Conservation (phyloP, 2,113 vertebrate genomes). For the Oreochromis niloticus region DNA sequence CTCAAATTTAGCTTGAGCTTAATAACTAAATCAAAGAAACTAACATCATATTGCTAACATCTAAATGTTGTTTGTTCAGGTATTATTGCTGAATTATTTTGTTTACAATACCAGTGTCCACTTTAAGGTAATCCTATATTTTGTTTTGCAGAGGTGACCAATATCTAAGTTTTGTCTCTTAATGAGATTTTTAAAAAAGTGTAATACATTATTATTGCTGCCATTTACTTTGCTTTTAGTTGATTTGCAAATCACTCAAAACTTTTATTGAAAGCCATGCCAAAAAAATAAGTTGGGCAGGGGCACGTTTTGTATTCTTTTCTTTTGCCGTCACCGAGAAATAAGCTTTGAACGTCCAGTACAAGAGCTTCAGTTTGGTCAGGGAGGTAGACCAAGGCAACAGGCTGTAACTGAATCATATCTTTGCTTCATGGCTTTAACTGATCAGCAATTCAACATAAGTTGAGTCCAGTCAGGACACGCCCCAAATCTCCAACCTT, state of each 20-base stretch:
- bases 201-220: neutral
- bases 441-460: neutral
- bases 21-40: rapidly evolving
- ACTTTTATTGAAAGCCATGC: neutral
- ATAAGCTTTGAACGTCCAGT: neutral
- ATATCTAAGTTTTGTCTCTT: neutral
- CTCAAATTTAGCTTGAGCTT: neutral
- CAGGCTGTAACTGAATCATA: neutral
- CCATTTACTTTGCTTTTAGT: neutral
- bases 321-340: neutral
- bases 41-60: neutral
- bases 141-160: neutral
- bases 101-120: neutral
- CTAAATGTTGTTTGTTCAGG: neutral
- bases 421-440: rapidly evolving
- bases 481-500: neutral
- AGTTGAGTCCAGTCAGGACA: neutral
- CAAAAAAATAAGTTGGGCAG: neutral
- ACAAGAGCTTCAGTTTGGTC: neutral
- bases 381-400: rapidly evolving
- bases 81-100: neutral
- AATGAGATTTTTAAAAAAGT: neutral
- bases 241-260: neutral
- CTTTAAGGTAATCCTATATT: neutral
- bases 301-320: rapidly evolving